Evolutionary conservation across 2,113 vertebrate genomes (phyloP), one percentile per base, ranked within the genome.

Genomic region (Zeus faber): DNA sequence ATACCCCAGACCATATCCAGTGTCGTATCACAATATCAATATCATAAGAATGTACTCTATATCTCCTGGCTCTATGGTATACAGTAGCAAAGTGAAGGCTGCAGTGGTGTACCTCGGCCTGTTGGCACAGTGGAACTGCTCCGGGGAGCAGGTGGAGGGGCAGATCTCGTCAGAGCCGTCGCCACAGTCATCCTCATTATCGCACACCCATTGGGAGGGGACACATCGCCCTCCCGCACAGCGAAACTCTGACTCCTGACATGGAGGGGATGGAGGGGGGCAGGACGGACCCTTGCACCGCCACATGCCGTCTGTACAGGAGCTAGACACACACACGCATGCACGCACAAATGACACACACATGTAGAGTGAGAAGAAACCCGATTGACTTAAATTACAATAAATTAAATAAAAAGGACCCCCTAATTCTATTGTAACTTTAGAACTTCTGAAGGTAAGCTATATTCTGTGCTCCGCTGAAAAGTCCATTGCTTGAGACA

Each of bases 131-230:
- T 69, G 91, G 54, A 87, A 85, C 5, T 87, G 85, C 3, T 82
- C 76, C 0, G 76, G 88, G 13, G 85, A 62, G 25, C 95, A 96
- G 31, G 79, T 86, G 7, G 55, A 46, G 0, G 74, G 72, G 20
- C 95, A 98, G 31, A 89, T 31, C 72, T 97, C 95, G 0, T 98
- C 95, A 0, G 93, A 94, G 25, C 94, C 94, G 0, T 97, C 92
- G 0, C 91, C 90, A 1, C 94, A 97, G 75, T 97, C 93, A 0
- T 96, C 91, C 72, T 97, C 91, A 2, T 94, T 90, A 83, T 98
- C 95, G 50, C 95, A 97, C 29, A 91, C 65, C 95, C 95, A 97
- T 1, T 85, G 76, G 0, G 67, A 70, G 1, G 93, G 93, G 45
- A 96, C 85, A 49, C 94, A 96, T 52, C 87, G 91, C 0, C 90